Conservation (phyloP, 2,113 vertebrate genomes). For the Dolichallabes microphthalmus region DNA sequence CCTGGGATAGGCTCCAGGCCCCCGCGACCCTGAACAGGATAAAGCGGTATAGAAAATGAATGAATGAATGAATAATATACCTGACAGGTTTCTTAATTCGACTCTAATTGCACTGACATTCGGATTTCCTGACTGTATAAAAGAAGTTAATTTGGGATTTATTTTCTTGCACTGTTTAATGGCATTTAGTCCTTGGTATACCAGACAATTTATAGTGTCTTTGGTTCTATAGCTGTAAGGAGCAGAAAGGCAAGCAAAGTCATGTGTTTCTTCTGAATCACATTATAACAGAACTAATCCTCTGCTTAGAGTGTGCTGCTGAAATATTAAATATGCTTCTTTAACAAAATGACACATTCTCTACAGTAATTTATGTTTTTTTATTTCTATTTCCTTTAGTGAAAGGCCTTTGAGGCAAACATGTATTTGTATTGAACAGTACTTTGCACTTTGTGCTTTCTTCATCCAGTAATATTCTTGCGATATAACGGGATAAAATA, state of each 20-base stretch:
- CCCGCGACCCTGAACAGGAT: too few relatives aligned
- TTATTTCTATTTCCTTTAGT: slow-evolving; percentile 4
- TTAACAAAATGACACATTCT: neutral
- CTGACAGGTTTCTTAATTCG: neutral
- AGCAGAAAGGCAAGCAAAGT: slow-evolving; percentile 9
- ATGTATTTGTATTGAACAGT: slow-evolving; percentile 40
- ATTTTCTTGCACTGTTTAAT: neutral
- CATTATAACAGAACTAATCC: slow-evolving; percentile 34
- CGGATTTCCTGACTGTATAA: neutral
- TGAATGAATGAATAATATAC: neutral
- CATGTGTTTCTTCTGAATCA: slow-evolving; percentile 17
- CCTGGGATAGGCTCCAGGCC: too few relatives aligned
- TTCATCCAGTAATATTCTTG: slow-evolving; percentile 33
- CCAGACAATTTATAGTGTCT: slow-evolving; percentile 34
- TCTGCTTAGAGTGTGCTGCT: neutral
- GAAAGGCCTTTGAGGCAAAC: slow-evolving; percentile 28
- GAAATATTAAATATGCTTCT: neutral
- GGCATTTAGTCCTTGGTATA: slow-evolving; percentile 16
- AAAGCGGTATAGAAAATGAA: too few relatives aligned
- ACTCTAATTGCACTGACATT: neutral
- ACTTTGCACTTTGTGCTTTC: slow-evolving; percentile 30
- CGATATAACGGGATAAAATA: slow-evolving; percentile 19
- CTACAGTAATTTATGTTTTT: neutral
- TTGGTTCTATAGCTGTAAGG: neutral
- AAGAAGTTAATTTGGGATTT: neutral